These are phyloP conservation scores for Cantharis lateralis DNA, from an alignment of 2,888 invertebrate genomes.

Conservation along the genomic window DNA sequence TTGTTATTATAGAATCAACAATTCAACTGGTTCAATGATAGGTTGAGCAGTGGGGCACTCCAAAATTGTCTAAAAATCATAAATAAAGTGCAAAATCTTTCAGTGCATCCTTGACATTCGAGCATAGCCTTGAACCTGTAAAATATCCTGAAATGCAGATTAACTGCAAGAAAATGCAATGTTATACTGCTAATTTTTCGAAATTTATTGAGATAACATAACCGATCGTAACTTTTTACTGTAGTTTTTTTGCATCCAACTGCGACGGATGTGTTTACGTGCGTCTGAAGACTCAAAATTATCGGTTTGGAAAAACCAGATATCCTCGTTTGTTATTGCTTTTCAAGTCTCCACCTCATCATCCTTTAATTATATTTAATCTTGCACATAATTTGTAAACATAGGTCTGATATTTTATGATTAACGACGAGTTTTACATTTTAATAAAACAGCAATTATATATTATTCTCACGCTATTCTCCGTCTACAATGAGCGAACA, in stretches of 20 bases:
- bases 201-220: not conserved
- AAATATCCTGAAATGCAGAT: not conserved
- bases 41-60: too few species aligned
- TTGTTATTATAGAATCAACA: too few species aligned
- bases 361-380: not conserved
- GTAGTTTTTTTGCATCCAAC: not conserved
- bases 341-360: not conserved
- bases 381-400: not conserved
- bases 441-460: not conserved
- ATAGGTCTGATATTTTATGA: not conserved
- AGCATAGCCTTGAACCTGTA: not conserved
- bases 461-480: not conserved
- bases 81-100: not conserved
- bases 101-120: not conserved
- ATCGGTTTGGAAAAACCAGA: not conserved
- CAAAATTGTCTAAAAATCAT: too few species aligned
- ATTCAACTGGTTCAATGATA: too few species aligned
- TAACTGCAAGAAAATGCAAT: not conserved
- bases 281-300: not conserved
- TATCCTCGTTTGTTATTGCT: not conserved
- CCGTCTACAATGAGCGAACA: not conserved
- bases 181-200: not conserved
- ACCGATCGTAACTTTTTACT: not conserved
- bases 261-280: not conserved
- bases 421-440: not conserved